Base-by-base conservation (phyloP, 2,797 vertebrate species). In the Dromococcyx pavoninus region DNA sequence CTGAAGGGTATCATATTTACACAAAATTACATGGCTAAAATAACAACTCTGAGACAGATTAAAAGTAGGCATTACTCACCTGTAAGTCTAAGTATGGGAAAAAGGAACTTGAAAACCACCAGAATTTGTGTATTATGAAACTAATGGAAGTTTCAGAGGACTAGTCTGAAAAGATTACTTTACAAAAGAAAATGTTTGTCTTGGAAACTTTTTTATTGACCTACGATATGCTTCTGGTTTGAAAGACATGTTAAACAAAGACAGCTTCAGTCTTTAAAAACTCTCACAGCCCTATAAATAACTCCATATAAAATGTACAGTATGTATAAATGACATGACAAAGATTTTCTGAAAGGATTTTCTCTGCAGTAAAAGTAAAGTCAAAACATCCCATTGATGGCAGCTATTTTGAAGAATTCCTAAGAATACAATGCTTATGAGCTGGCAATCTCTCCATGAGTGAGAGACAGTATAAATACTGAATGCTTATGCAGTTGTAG, bases 201-300 rank as follows among this genome's bases (percentile, higher is more conserved):
- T 94, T 88, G 80, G 86, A 94, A 64, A 75, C 65, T 73, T 93
- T 92, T 95, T 91, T 64, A 81, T 69, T 96, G 91, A 94, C 83
- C 76, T 88, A 33, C 79, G 86, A 73, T 91, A 85, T 65, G 74
- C 64, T 91, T 88, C 75, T 85, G 67, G 57, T 78, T 95, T 94
- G 89, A 96, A 94, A 96, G 89, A 82, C 79, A 25, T 27, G 48
- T 83, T 88, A 97, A 97, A 96, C 96, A 97, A 97, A 97, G 95
- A 93, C 41, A 70, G n/a, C 92, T 66, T 66, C 60, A 93, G 48
- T 60, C 48, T 97, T 97, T 93, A 96, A 95, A 94, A 93, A 93
- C 91, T 96, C 95, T 96, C 88, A 83, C 77, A 88, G 93, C 56
- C 92, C 96, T 97, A 97, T 97, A 98, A 97, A 98, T 97, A 97